phyloP scores from a whole-genome alignment of 2,113 vertebrate genomes.

The Hemichromis elongatus region DNA sequence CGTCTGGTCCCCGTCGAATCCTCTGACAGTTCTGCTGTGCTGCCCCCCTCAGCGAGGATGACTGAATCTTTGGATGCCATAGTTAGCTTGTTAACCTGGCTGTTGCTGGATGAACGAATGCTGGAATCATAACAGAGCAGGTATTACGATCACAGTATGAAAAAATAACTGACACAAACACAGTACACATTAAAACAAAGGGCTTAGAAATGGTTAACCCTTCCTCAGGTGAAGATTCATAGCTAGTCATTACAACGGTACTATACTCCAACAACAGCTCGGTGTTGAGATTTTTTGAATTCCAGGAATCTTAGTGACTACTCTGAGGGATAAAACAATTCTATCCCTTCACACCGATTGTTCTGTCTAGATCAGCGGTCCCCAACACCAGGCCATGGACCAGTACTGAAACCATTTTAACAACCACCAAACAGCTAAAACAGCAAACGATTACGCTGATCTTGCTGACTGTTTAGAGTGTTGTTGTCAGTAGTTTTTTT shows the following conservation, averaged over 20 bases:
- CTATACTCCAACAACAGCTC: background rate
- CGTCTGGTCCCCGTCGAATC: conserved; percentile 67
- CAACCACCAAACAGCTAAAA: background rate
- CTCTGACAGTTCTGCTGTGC: conserved; percentile 1
- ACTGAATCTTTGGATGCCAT: conserved; percentile 79
- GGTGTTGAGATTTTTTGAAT: background rate
- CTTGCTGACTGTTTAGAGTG: too few species aligned
- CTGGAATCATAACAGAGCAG: conserved; percentile 61
- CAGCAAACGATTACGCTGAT: too few species aligned
- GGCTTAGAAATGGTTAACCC: background rate
- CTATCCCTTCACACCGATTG: background rate
- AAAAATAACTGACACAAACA: background rate
- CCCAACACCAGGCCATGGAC: too few species aligned
- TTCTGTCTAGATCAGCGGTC: background rate
- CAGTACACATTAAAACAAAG: background rate
- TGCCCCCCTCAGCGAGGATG: conserved; percentile 73
- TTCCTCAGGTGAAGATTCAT: background rate
- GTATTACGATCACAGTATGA: background rate
- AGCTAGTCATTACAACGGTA: background rate
- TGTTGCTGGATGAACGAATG: conserved; percentile 87
- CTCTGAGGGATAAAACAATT: background rate
- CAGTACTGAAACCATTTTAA: background rate
- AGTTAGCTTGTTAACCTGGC: conserved; percentile 90
- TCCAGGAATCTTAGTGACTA: background rate
- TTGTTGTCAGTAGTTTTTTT: too few species aligned